Base-by-base conservation (phyloP, 1,140 invertebrate species). In the Glossosoma conforme region DNA sequence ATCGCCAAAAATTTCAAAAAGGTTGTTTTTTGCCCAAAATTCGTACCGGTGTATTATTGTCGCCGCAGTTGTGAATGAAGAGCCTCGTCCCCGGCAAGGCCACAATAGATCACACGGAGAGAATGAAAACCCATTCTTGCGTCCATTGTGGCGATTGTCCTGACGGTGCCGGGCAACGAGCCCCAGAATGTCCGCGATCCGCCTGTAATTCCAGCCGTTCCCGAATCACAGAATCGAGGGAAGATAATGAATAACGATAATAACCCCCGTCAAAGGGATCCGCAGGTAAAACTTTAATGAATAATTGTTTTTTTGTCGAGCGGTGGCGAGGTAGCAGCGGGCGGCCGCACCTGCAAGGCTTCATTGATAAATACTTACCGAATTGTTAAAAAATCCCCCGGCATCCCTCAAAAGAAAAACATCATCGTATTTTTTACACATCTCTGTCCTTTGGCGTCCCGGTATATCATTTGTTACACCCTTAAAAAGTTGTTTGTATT, bases 291-390 rank as follows among this genome's bases (percentile, higher is more conserved):
- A 43, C 42, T 41, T 42, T 51, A 56, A 56, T 56, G 54, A 56
- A 56, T 50, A 56, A 56, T 56, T 44, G 28, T 21, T 44, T 56
- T 51, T 47, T 51, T 42, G 20, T 32, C n/a, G 20, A 38, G 25
- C 42, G 13, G 19, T 32, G 25, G 52, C 14, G 22, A 47, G 22
- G 9, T n/a, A 28, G 30, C n/a, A 22, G 17, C n/a, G 10, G 14
- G 4, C 28, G 32, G 33, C 36, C 43, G 48, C 48, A 56, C 54
- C 54, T 52, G 48, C 48, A 42, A 37, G 36, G 43, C 48, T 56
- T 51, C 54, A 56, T 56, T 56, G 47, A 56, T 51, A 56, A 56
- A 56, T 44, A 56, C 33, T 40, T 51, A 56, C 48, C 35, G 44
- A 51, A 51, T 56, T 49, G 37, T 45, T 18, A 18, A 54, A 55